These are phyloP conservation scores for Holotrichia oblita DNA, from an alignment of 1,140 invertebrate genomes.

Conservation along the genomic window DNA sequence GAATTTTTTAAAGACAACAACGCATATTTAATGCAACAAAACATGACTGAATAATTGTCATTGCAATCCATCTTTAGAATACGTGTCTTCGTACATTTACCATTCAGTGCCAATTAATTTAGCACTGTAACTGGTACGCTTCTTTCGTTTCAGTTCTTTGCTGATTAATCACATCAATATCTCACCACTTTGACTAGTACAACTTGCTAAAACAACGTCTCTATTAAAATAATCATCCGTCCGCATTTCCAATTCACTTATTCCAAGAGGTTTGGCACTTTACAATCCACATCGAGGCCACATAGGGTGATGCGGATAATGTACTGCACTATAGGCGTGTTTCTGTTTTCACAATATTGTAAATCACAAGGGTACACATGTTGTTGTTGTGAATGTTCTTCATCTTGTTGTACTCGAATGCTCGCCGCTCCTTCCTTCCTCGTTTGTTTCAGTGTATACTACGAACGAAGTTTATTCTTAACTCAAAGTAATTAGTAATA, in stretches of 20 bases:
- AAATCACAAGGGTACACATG: conserved; percentile 44
- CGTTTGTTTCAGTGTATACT: not conserved
- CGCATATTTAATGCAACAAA: too few relatives aligned
- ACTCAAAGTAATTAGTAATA: conserved; percentile 39
- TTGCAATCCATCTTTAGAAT: too few relatives aligned
- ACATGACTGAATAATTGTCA: too few relatives aligned
- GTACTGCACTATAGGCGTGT: conserved; percentile 16
- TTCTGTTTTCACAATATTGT: conserved; percentile 45
- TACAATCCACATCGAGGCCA: conserved; percentile 35
- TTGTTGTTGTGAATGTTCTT: not conserved
- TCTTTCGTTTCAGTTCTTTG: too few relatives aligned
- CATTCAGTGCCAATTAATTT: too few relatives aligned
- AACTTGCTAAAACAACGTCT: not conserved
- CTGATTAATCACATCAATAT: too few relatives aligned
- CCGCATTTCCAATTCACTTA: not conserved
- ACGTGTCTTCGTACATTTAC: too few relatives aligned
- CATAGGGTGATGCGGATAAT: conserved; percentile 39
- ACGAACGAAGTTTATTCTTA: conserved; percentile 31
- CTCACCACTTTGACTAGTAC: too few relatives aligned
- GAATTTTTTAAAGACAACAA: too few relatives aligned
- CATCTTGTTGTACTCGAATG: not conserved
- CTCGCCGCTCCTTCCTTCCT: not conserved
- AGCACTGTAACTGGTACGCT: too few relatives aligned
- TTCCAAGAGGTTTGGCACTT: not conserved
- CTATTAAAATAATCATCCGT: not conserved